phyloP scores from a whole-genome alignment of 2,113 vertebrate species.

The Chionis minor region DNA sequence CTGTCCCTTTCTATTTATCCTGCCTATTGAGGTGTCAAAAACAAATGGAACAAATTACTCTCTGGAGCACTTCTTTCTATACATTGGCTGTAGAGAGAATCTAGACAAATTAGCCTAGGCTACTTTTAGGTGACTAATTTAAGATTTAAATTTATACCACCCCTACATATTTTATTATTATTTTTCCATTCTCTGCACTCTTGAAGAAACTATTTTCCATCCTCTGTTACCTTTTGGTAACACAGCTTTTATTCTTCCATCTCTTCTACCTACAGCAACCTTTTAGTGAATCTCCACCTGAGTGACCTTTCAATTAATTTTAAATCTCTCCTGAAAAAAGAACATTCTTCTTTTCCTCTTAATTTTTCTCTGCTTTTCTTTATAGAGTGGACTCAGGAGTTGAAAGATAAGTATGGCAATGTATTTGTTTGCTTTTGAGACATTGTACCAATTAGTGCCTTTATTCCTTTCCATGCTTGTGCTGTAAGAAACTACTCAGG shows the following conservation, averaged over 20 bases:
- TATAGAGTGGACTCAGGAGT: not conserved
- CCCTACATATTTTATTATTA: not conserved
- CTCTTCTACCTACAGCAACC: not conserved
- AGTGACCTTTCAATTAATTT: not conserved
- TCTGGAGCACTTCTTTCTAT: not conserved
- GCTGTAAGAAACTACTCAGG: not conserved
- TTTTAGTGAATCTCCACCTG: not conserved
- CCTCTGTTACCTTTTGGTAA: not conserved
- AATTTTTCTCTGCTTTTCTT: not conserved
- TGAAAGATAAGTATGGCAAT: not conserved
- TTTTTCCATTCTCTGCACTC: not conserved
- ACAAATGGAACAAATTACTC: not conserved
- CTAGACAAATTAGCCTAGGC: not conserved
- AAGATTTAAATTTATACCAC: not conserved
- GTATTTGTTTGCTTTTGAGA: not conserved
- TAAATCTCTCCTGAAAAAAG: not conserved
- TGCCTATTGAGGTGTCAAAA: not conserved
- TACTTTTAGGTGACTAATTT: not conserved
- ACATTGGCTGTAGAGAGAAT: not conserved
- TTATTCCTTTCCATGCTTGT: not conserved
- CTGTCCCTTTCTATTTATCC: not conserved
- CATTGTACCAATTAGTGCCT: accelerated
- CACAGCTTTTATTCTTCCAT: not conserved
- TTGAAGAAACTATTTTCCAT: not conserved
- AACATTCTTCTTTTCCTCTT: not conserved